Evolutionary conservation across 2,888 invertebrate genomes (phyloP), one percentile per base, ranked within the genome.

Genomic region (Caenorhabditis panamensis): DNA sequence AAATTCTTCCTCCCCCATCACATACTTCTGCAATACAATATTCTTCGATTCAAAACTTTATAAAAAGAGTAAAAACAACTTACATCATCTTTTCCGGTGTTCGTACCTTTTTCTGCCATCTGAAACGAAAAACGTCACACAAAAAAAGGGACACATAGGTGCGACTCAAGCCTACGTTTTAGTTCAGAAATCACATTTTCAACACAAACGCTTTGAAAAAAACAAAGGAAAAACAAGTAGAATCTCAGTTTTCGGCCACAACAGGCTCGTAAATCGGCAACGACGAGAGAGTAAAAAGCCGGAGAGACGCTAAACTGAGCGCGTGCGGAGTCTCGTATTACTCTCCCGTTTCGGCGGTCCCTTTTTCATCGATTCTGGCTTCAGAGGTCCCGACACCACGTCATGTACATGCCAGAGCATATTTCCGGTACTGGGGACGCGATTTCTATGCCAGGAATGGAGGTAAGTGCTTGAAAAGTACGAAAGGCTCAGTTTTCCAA

Each of bases 1-100:
- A 68, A 86, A 90, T 62, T 88, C 84, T 6, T 85, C 85, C 71
- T 87, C 81, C 8, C 79, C 80, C 54, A 90, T 82, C 44, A 75
- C 75, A 53, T 84, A 75, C 9, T 83, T 58, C 89, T 89, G 69
- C 28, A 78, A 73, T n/a, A 20, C n/a, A n/a, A 16, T 4, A 24
- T 24, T 47, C 1, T 28, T 2, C 20, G 0, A 20, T 28, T 66
- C n/a, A 26, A 31, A 49, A 22, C 24, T 16, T 20, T 41, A 31
- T 22, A 18, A 28, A 49, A 13, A 41, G 28, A 41, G 13, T 11
- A 41, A 41, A 41, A 13, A 13, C 36, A 2, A 62, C 69, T 71
- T 53, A 78, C 77, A 37, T 69, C 71, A 59, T 59, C 41, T 22
- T 36, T 68, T 18, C 36, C 61, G n/a, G 36, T 37, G 28, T 16